Evolutionary conservation across 2,797 vertebrate genomes (phyloP), one percentile per base, ranked within the genome.

Genomic region (Chaetodon trifasciatus): DNA sequence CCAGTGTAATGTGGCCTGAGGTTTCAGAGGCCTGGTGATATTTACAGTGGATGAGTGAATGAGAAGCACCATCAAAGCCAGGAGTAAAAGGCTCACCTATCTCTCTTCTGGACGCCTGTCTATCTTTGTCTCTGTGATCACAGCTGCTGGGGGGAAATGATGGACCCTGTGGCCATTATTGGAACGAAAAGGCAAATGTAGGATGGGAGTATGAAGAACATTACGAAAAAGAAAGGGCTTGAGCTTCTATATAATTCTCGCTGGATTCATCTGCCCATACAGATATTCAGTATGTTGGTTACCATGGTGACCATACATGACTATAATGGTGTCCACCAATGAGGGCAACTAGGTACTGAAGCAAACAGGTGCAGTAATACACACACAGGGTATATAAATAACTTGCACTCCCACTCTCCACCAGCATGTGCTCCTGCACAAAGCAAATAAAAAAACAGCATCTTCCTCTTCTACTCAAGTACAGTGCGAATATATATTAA

Each of bases 251-350:
- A 8, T 46, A 37, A 57, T 76, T 72, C 78, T 24, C 21, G 46
- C n/a, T 15, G 8, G 2, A 42, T 32, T 79, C 73, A 50, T 75
- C 15, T 56, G 32, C 28, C 21, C 42, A 44, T 83, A 83, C 23
- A 82, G 53, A 85, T 49, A 76, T 76, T 72, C 49, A 70, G 70
- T 81, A 80, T 76, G 70, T 74, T 66, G 49, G 91, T 94, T 92
- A 84, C 91, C 90, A 93, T 92, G 85, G 92, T 69, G 86, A 93
- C 88, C 71, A 76, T 80, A 86, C 77, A 66, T 44, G 58, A 85
- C 39, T 69, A 78, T 58, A 57, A 78, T 56, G 71, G n/a, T 57
- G 67, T 89, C 79, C 82, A 75, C 55, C 55, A 57, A 74, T 57
- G 58, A 85, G 53, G 42, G 40, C 57, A 50, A 52, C 49, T 67